Conservation (phyloP, 2,113 vertebrate species). For the Salvelinus sp. region DNA sequence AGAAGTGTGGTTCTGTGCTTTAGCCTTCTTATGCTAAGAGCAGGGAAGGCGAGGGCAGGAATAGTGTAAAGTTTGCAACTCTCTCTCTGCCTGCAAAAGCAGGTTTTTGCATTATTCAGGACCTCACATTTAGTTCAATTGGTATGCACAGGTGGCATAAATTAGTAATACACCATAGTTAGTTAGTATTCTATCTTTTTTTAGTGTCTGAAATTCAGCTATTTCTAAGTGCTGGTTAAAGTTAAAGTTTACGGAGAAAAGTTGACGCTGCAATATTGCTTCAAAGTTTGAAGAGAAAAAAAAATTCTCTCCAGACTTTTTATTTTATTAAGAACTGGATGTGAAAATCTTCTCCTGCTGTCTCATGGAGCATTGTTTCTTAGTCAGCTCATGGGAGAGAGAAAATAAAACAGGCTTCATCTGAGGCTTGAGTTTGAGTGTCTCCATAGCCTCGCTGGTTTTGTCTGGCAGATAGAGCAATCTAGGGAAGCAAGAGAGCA, state of each 20-base stretch:
- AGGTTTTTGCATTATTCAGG: conserved; percentile 51
- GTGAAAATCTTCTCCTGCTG: conserved; percentile 2
- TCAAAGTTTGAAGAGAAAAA: background rate
- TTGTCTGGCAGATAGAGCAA: conserved; percentile 54
- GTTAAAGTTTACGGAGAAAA: conserved; percentile 26
- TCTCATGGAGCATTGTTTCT: conserved; percentile 20
- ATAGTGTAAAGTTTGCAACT: background rate
- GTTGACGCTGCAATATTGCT: conserved; percentile 11
- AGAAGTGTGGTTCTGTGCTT: conserved; percentile 6
- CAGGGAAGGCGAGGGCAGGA: conserved; percentile 8
- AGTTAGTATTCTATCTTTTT: conserved; percentile 39
- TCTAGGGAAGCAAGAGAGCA: conserved; percentile 67
- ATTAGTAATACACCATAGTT: conserved; percentile 41
- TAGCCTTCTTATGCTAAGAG: conserved; percentile 1
- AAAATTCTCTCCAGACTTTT: background rate
- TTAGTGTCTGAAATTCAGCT: conserved; percentile 27
- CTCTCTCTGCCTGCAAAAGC: conserved; percentile 16
- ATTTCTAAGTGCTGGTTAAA: conserved; percentile 14
- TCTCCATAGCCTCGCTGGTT: conserved; percentile 21
- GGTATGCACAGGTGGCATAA: conserved; percentile 29
- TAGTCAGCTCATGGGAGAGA: conserved; percentile 36
- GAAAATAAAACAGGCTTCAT: conserved; percentile 22
- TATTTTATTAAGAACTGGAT: background rate
- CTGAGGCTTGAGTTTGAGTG: conserved; percentile 30
- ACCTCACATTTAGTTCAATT: conserved; percentile 16